These are phyloP conservation scores for Dione vanillae DNA, from an alignment of 2,888 invertebrate species.

Conservation along the genomic window DNA sequence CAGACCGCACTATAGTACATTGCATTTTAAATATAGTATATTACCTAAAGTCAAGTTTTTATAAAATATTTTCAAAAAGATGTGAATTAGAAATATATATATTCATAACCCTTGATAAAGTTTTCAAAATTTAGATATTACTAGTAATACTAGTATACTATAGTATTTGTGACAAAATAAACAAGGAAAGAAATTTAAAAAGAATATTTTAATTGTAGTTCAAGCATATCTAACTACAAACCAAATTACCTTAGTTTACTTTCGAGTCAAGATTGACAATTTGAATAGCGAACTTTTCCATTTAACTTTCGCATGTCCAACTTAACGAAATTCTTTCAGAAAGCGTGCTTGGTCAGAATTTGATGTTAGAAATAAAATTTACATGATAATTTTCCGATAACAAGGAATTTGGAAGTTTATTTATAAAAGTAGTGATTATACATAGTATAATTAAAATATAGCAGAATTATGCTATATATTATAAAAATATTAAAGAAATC, in stretches of 20 bases:
- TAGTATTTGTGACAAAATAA: too few relatives aligned
- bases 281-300: constrained; percentile 77
- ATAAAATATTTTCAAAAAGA: not conserved
- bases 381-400: constrained; percentile 53
- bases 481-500: not conserved
- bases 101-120: too few relatives aligned
- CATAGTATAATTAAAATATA: not conserved
- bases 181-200: not conserved
- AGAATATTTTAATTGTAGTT: not conserved
- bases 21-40: constrained; percentile 5
- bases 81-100: too few relatives aligned
- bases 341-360: constrained; percentile 62
- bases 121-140: too few relatives aligned
- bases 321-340: constrained; percentile 69
- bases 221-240: constrained; percentile 46
- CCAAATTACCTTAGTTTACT: constrained; percentile 48
- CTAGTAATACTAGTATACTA: too few relatives aligned
- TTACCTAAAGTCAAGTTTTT: not conserved
- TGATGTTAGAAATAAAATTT: constrained; percentile 64
- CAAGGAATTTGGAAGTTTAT: not conserved
- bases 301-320: constrained; percentile 75
- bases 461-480: not conserved
- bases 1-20: not conserved
- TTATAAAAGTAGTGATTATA: not conserved
- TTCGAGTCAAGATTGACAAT: constrained; percentile 74